phyloP scores from a whole-genome alignment of 2,888 invertebrate genomes.

The Anthophora plumipes region DNA sequence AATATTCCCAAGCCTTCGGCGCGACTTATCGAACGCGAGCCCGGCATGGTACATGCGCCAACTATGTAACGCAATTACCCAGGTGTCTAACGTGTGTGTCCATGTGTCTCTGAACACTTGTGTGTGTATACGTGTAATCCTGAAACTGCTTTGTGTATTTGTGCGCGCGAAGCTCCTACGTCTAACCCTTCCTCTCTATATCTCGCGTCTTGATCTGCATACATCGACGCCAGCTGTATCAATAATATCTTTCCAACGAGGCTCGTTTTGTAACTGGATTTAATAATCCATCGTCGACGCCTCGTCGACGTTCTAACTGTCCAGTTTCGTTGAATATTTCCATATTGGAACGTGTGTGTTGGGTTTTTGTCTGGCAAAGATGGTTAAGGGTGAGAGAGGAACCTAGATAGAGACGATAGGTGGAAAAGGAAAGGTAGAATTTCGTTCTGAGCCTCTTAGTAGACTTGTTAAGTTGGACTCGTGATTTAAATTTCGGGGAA shows the following conservation, averaged over 20 bases:
- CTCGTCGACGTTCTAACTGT: conserved; percentile 15
- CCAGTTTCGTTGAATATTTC: conserved; percentile 26
- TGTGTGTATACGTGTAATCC: too few species aligned
- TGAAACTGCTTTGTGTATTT: neutral
- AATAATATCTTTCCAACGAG: conserved; percentile 27
- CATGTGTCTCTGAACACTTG: neutral
- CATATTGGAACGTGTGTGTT: neutral
- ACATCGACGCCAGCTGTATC: conserved; percentile 31
- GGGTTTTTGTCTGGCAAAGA: too few species aligned
- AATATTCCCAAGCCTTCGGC: conserved; percentile 47
- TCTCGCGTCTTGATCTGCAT: conserved; percentile 42
- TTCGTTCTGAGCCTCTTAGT: too few species aligned
- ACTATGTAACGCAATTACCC: conserved; percentile 49
- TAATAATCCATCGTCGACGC: conserved; percentile 48
- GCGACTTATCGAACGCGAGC: conserved; percentile 46
- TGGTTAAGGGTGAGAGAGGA: too few species aligned
- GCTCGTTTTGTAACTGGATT: conserved; percentile 45
- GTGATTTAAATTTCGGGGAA: too few species aligned
- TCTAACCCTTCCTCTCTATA: conserved; percentile 1
- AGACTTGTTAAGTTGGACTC: too few species aligned
- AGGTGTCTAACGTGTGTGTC: conserved; percentile 20
- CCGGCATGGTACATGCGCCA: conserved; percentile 24
- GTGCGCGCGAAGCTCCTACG: neutral
- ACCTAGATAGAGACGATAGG: too few species aligned
- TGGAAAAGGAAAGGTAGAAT: too few species aligned